Percentiles rank a stretch among this genome's conserved stretches.
phyloP scores from a whole-genome alignment of 2,888 invertebrate species.

The Notodonta dromedarius region DNA sequence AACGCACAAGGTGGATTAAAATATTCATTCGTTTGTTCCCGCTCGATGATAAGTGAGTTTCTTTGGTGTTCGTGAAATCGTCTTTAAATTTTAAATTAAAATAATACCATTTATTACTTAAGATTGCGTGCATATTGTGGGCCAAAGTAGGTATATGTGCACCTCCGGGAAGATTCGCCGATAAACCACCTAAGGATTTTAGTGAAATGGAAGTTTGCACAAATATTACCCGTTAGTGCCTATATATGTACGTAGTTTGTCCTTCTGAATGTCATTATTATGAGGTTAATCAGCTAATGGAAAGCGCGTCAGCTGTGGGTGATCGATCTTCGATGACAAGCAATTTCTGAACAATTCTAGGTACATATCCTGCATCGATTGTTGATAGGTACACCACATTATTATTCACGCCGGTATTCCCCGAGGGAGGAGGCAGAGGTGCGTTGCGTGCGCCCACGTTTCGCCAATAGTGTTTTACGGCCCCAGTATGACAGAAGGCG shows the following conservation, averaged over 20 bases:
- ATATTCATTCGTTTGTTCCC: constrained; percentile 40
- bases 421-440: no score
- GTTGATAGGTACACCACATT: no score
- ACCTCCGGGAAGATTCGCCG: background rate
- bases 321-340: background rate
- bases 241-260: background rate
- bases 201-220: background rate
- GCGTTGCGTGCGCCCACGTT: no score
- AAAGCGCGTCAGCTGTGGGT: constrained; percentile 6
- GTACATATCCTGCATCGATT: no score
- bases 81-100: constrained; percentile 28
- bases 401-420: no score
- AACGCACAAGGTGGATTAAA: constrained; percentile 26
- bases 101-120: constrained; percentile 11
- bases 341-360: background rate
- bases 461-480: no score
- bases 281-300: constrained; percentile 9
- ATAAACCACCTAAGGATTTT: background rate
- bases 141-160: background rate
- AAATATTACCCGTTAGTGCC: no score
- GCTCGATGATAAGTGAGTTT: constrained; percentile 34
- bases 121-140: background rate
- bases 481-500: no score
- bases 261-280: constrained; percentile 8
- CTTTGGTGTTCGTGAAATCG: constrained; percentile 14